These are phyloP conservation scores for Azorinus chamasolen DNA, from an alignment of 2,888 invertebrate genomes.

Conservation along the genomic window DNA sequence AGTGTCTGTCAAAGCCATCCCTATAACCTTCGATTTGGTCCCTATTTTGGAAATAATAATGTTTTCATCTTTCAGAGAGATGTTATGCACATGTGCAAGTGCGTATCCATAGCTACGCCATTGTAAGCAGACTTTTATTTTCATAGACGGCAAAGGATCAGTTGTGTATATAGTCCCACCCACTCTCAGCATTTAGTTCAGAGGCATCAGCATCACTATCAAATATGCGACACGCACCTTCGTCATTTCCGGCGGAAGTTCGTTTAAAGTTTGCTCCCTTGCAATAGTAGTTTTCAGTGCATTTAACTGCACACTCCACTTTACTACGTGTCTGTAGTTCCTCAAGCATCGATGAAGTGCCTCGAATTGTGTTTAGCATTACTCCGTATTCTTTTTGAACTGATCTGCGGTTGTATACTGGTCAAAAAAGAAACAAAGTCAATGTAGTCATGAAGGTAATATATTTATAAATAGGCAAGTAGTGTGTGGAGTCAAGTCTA, in stretches of 20 bases:
- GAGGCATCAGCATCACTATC: background rate
- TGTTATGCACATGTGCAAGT: too few relatives aligned
- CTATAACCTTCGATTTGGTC: too few relatives aligned
- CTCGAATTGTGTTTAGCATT: slow-evolving; percentile 13
- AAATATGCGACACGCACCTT: slow-evolving; percentile 48
- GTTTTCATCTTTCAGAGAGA: too few relatives aligned
- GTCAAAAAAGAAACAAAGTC: background rate
- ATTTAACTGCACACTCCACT: slow-evolving; percentile 48
- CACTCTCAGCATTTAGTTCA: slow-evolving; percentile 27
- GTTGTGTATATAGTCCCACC: slow-evolving; percentile 46
- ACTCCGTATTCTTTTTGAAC: slow-evolving; percentile 11
- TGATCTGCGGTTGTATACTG: slow-evolving; percentile 39
- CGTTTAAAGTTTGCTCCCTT: slow-evolving; percentile 42
- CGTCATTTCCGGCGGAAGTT: background rate
- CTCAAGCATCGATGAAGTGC: background rate
- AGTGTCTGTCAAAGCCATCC: too few relatives aligned
- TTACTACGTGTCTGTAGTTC: slow-evolving; percentile 31
- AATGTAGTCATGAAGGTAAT: background rate
- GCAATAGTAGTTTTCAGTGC: slow-evolving; percentile 36
- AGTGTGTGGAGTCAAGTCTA: too few relatives aligned
- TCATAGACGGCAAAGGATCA: too few relatives aligned
- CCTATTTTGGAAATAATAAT: too few relatives aligned
- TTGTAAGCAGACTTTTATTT: too few relatives aligned
- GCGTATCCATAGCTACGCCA: too few relatives aligned
- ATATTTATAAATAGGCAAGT: background rate